phyloP scores from a whole-genome alignment of 2,888 invertebrate species.

The Willowsia nigromaculata region DNA sequence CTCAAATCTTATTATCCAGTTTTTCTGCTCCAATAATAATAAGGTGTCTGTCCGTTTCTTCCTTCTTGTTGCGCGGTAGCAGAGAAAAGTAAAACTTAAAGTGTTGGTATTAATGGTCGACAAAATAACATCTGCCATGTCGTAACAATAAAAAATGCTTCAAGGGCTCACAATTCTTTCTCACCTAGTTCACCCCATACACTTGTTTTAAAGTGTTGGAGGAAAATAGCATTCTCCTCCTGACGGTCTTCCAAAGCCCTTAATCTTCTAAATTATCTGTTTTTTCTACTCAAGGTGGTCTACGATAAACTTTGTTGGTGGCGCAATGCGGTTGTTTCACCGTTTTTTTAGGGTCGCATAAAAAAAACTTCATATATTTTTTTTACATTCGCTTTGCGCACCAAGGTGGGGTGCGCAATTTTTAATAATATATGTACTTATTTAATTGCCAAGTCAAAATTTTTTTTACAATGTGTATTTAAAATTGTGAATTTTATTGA shows the following conservation, averaged over 20 bases:
- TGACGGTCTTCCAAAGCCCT: constrained; percentile 64
- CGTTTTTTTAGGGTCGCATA: constrained; percentile 10
- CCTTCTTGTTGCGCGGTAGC: constrained; percentile 8
- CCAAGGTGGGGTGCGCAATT: background rate
- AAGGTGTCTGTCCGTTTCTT: constrained; percentile 33
- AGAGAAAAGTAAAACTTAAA: background rate
- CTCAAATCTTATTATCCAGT: constrained; percentile 69
- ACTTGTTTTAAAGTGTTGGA: background rate
- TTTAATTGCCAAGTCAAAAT: constrained; percentile 1
- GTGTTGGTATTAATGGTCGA: constrained; percentile 42
- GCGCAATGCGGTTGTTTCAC: constrained; percentile 51
- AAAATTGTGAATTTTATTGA: background rate
- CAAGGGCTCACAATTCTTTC: constrained; percentile 64
- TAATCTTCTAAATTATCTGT: constrained; percentile 73
- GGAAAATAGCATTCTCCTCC: constrained; percentile 59
- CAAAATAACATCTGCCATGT: constrained; percentile 71
- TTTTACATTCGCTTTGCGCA: background rate
- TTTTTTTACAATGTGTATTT: constrained; percentile 5
- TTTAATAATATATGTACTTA: background rate
- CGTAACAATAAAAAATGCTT: constrained; percentile 51
- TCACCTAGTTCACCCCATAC: constrained; percentile 39
- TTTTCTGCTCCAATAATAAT: constrained; percentile 63
- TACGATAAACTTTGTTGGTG: constrained; percentile 64
- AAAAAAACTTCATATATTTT: background rate
- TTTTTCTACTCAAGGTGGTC: constrained; percentile 69